Conservation (phyloP, 2,888 invertebrate genomes). For the Rhorus exstirpatorius region DNA sequence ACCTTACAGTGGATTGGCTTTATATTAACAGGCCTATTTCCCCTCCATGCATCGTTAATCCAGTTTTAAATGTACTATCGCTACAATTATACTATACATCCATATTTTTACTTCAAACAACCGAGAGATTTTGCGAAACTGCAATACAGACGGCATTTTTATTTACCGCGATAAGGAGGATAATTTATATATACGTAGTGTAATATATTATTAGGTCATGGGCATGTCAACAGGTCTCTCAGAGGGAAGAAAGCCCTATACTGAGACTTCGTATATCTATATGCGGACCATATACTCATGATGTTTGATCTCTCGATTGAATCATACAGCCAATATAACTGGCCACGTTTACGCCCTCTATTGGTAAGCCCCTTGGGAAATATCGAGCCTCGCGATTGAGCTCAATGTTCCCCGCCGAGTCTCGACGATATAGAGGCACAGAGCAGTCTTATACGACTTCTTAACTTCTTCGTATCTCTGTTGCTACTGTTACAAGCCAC, state of each 20-base stretch:
- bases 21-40: conserved; percentile 67
- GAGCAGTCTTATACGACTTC: conserved; percentile 65
- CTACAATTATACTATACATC: conserved; percentile 20
- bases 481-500: conserved; percentile 38
- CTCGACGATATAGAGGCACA: conserved; percentile 48
- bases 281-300: conserved; percentile 43
- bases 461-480: conserved; percentile 63
- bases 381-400: conserved; percentile 72
- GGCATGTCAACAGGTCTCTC: conserved; percentile 64
- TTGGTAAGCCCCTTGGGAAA: conserved; percentile 76
- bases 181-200: not conserved
- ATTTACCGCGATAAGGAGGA: not conserved
- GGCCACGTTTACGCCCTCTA: conserved; percentile 76
- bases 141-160: not conserved
- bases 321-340: conserved; percentile 80
- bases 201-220: conserved; percentile 14
- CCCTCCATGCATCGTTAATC: conserved; percentile 57
- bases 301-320: conserved; percentile 81
- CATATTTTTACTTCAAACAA: conserved; percentile 35
- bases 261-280: not conserved
- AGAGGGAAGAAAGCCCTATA: conserved; percentile 6
- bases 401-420: conserved; percentile 69
- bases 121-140: conserved; percentile 18
- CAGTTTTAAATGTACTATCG: conserved; percentile 37
- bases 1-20: conserved; percentile 56